Percentiles rank a stretch among this genome's conserved stretches.
Conservation (phyloP, 1,140 invertebrate genomes). For the Piezodorus guildinii region DNA sequence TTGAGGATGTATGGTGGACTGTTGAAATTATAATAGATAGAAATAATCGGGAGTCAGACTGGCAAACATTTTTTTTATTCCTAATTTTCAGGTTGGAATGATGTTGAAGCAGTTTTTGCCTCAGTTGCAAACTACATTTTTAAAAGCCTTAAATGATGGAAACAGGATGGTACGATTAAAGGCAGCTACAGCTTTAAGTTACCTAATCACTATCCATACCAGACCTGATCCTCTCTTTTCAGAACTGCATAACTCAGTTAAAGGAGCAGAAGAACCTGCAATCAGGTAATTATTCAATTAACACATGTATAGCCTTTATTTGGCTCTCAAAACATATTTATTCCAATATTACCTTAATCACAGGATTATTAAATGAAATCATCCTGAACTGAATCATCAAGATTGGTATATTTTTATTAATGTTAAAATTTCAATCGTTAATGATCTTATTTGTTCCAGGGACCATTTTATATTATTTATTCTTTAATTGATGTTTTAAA, state of each 20-base stretch:
- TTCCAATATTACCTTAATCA: no score
- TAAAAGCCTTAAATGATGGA: slow-evolving; percentile 83
- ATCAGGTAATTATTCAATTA: slow-evolving; percentile 44
- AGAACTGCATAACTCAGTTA: slow-evolving; percentile 78
- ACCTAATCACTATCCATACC: slow-evolving; percentile 82
- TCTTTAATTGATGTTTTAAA: no score
- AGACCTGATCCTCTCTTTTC: slow-evolving; percentile 78
- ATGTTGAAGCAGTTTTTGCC: slow-evolving; percentile 96
- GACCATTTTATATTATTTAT: no score
- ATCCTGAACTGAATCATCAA: no score
- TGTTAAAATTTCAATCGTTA: background rate
- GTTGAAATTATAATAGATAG: no score
- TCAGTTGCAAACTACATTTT: slow-evolving; percentile 94
- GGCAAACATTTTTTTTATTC: no score
- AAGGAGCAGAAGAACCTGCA: slow-evolving; percentile 67
- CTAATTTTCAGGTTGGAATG: slow-evolving; percentile 55
- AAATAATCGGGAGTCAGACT: no score
- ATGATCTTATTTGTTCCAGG: no score
- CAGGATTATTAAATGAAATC: no score
- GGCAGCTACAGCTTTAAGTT: slow-evolving; percentile 75
- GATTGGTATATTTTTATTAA: background rate
- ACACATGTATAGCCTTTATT: no score
- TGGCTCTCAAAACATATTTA: no score
- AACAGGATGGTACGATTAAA: slow-evolving; percentile 78
- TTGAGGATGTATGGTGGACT: no score